phyloP scores from a whole-genome alignment of 2,113 vertebrate genomes.

The Oostethus manadensis region DNA sequence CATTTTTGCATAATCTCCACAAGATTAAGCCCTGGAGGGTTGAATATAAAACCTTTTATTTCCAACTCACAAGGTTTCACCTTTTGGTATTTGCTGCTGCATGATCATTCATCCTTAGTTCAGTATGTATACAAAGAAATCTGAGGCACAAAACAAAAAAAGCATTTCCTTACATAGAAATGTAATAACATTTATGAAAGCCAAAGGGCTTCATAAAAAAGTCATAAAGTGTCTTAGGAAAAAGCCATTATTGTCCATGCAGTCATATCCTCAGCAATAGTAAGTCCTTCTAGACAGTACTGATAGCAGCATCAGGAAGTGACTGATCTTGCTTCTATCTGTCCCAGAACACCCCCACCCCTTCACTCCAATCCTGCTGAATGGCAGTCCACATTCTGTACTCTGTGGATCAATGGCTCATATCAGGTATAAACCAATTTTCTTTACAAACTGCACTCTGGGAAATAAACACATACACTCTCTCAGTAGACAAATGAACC shows the following conservation, averaged over 20 bases:
- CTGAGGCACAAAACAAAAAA: slow-evolving; percentile 6
- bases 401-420: slow-evolving; percentile 68
- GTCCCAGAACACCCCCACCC: slow-evolving; percentile 38
- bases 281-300: slow-evolving; percentile 33
- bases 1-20: too few relatives aligned
- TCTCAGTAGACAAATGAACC: slow-evolving; percentile 39
- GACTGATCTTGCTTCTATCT: slow-evolving; percentile 50
- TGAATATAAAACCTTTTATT: neutral
- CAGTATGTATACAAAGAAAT: slow-evolving; percentile 4
- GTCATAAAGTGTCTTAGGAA: neutral
- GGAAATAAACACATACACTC: slow-evolving; percentile 61
- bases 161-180: slow-evolving; percentile 26
- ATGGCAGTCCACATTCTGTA: slow-evolving; percentile 60
- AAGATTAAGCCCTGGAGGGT: neutral
- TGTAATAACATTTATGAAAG: slow-evolving; percentile 8
- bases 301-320: slow-evolving; percentile 37
- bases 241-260: slow-evolving; percentile 11
- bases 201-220: neutral
- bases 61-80: neutral
- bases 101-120: slow-evolving; percentile 15
- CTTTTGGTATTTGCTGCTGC: slow-evolving; percentile 4
- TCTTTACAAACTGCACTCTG: slow-evolving; percentile 65
- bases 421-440: slow-evolving; percentile 70
- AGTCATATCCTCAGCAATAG: slow-evolving; percentile 41
- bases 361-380: slow-evolving; percentile 52